Evolutionary conservation across 30 jellyfish, hydroid and myxozoan genomes (phyloP).

Genomic region (Calvadosia cruxmelitensis): DNA sequence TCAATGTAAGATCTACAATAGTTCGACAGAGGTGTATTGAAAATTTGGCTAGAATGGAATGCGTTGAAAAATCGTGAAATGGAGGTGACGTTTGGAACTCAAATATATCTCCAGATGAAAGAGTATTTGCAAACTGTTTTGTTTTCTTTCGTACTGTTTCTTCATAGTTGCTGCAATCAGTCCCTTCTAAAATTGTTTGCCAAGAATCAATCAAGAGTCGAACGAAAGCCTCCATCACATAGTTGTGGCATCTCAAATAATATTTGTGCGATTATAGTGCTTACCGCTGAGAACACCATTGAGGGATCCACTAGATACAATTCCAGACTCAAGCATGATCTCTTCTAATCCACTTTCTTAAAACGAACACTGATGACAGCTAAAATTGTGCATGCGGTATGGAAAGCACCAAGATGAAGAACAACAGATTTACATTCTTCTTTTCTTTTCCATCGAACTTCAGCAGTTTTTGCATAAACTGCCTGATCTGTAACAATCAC

Average conservation of each 20-base stretch:
- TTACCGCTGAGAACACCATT: not conserved
- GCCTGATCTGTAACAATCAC: slow-evolving; percentile 33
- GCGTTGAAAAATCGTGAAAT: too few species aligned
- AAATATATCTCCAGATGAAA: too few species aligned
- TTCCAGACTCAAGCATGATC: slow-evolving; percentile 4
- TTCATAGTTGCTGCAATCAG: too few species aligned
- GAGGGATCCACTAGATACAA: not conserved
- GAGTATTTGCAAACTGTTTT: too few species aligned
- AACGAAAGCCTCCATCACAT: not conserved
- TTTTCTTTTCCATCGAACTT: slow-evolving; percentile 21
- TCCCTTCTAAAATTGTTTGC: too few species aligned
- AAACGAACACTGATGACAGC: slow-evolving; percentile 12
- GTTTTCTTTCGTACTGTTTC: too few species aligned
- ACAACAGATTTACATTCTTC: slow-evolving; percentile 1
- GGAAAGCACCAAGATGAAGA: slow-evolving; percentile 13
- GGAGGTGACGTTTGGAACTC: too few species aligned
- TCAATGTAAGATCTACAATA: slow-evolving; percentile 31
- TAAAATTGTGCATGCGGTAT: slow-evolving; percentile 8
- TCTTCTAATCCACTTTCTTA: not conserved
- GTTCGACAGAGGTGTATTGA: slow-evolving; percentile 24
- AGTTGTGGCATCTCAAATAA: not conserved
- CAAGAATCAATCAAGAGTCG: not conserved
- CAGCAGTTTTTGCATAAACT: slow-evolving; percentile 29
- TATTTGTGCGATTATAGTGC: not conserved
- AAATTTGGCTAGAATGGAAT: too few species aligned